Conservation (phyloP, 2,113 vertebrate species). For the Chascanopsetta lugubris region DNA sequence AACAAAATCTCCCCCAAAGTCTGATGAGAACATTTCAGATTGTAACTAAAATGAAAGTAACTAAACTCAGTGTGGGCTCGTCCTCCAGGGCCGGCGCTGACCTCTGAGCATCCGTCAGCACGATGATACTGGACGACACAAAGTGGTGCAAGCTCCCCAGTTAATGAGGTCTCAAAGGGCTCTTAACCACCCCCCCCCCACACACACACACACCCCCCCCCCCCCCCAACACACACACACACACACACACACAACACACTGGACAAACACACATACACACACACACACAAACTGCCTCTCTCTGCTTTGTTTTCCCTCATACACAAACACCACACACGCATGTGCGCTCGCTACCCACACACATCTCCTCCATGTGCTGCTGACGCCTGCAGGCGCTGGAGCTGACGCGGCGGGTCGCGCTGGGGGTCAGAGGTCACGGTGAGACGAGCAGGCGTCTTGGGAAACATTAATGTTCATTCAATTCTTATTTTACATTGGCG, state of each 20-base stretch:
- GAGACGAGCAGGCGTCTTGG: slow-evolving; percentile 27
- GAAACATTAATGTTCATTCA: slow-evolving; percentile 26
- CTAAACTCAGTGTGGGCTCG: neutral
- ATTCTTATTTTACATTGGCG: slow-evolving; percentile 29
- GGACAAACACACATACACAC: too few species aligned
- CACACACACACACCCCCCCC: too few species aligned
- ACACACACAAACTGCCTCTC: slow-evolving; percentile 20
- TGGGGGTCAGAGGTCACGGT: slow-evolving; percentile 53
- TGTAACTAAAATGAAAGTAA: slow-evolving; percentile 17
- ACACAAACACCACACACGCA: slow-evolving; percentile 11
- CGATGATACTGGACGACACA: slow-evolving; percentile 53
- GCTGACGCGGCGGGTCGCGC: slow-evolving; percentile 31
- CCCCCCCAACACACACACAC: too few species aligned
- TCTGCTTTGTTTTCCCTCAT: slow-evolving; percentile 16
- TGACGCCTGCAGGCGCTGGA: slow-evolving; percentile 36
- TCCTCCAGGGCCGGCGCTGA: neutral
- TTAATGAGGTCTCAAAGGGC: slow-evolving; percentile 86
- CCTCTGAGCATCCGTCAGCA: slow-evolving; percentile 36
- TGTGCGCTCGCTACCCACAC: slow-evolving; percentile 36
- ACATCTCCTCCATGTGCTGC: slow-evolving; percentile 29
- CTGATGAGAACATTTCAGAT: slow-evolving; percentile 10
- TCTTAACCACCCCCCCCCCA: slow-evolving; percentile 22
- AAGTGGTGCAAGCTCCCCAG: slow-evolving; percentile 67
- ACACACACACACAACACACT: neutral
- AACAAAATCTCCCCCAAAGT: neutral